Evolutionary conservation across 2,888 invertebrate species (phyloP).

Genomic region (Lamellibrachia satsuma): DNA sequence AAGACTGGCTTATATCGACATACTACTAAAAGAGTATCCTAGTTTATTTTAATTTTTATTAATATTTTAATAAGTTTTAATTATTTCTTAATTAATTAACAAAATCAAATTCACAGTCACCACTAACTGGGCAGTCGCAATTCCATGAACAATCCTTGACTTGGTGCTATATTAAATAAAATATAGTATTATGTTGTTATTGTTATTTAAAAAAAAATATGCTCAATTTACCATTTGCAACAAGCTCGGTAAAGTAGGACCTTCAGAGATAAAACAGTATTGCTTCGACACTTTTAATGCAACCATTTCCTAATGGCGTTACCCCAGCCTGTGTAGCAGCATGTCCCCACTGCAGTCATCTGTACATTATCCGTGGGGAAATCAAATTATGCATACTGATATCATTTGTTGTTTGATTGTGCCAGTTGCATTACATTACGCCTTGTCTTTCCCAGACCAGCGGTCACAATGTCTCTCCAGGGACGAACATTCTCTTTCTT

Average conservation of each 20-base stretch:
- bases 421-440: neutral
- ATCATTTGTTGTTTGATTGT: neutral
- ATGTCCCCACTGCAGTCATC: neutral
- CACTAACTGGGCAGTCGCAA: no score
- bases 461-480: neutral
- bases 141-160: no score
- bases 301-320: neutral
- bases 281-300: neutral
- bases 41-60: no score
- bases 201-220: neutral
- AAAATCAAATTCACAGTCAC: no score
- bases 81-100: no score
- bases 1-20: no score
- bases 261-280: neutral
- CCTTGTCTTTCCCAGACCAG: neutral
- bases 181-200: neutral
- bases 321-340: neutral
- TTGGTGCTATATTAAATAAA: neutral
- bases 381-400: neutral
- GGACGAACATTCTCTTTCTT: neutral
- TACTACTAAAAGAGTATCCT: no score
- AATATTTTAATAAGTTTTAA: no score
- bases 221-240: neutral
- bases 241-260: neutral
- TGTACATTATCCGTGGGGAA: neutral